Percentiles rank a stretch among this genome's conserved stretches.
phyloP scores from a whole-genome alignment of 2,888 invertebrate species.

The Tipula lateralis region DNA sequence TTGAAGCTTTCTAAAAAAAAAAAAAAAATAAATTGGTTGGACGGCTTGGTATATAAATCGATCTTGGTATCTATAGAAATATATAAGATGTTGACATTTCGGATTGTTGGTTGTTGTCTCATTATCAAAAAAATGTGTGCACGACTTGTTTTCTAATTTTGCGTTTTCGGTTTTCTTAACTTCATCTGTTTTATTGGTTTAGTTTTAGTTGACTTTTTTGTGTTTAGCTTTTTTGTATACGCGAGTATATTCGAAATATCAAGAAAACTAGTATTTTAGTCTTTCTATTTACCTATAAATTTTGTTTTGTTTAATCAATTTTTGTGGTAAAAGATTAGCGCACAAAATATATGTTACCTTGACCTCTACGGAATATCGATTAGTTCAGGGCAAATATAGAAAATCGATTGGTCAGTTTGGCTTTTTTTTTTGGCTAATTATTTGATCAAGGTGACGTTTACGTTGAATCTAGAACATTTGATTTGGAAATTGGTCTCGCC shows the following conservation, averaged over 20 bases:
- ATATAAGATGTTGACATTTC: not conserved
- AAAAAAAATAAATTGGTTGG: too few species aligned
- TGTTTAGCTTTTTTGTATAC: not conserved
- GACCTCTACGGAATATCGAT: not conserved
- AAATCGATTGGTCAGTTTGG: not conserved
- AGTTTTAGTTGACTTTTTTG: not conserved
- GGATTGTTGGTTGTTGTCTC: not conserved
- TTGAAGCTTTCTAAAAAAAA: not conserved
- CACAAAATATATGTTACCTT: not conserved
- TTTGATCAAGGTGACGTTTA: not conserved
- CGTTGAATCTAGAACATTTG: not conserved
- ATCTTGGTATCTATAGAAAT: not conserved
- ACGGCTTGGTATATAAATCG: not conserved
- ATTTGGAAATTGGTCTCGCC: too few species aligned
- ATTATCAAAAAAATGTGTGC: constrained; percentile 4
- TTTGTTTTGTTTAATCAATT: not conserved
- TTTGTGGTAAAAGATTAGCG: not conserved
- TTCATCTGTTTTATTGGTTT: not conserved
- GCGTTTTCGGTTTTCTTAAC: constrained; percentile 4
- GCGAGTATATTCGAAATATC: not conserved
- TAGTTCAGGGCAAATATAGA: not conserved
- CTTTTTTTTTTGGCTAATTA: not conserved
- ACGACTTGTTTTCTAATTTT: constrained; percentile 15
- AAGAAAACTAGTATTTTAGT: constrained; percentile 11
- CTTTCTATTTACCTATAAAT: not conserved